Base-by-base conservation (phyloP, 2,888 invertebrate genomes). In the Pyralis farinalis region DNA sequence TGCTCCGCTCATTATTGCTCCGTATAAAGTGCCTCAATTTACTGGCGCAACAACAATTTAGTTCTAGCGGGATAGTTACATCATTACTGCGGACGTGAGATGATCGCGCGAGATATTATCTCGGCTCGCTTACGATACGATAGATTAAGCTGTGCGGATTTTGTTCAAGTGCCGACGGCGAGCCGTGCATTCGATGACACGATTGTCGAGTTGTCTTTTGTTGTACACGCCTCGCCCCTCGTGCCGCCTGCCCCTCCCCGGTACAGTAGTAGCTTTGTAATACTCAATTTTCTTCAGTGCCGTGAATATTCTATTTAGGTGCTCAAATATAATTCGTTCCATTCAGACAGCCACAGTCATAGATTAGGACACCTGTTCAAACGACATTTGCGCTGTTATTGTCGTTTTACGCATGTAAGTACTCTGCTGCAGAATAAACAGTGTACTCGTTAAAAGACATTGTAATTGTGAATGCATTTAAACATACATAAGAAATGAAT, bases 21-120 rank as follows among this genome's bases (percentile, higher is more conserved):
- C 47, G 63, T 57, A 64, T 65, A 64, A 71, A 68, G 63, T 54
- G 60, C 63, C 52, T 67, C 63, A 73, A 75, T 67, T 72, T 62
- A 58, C 53, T 49, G 47, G 57, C 53, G 58, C 55, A 55, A 68
- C 63, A 59, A 63, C 55, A 51, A 58, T 61, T 58, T 57, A 40
- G 55, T 56, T 66, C 58, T 64, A 63, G 62, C 62, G 55, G 59
- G 59, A 51, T 66, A 69, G 65, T 69, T 73, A 64, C 65, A 42
- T 49, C 47, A 48, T 53, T 50, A 50, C 12, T 27, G 42, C 30
- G 49, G 43, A 47, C 53, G 46, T 57, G 66, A 63, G 66, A 69
- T 67, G 62, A 63, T 66, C 59, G 57, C 47, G 46, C 48, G 45
- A 51, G 49, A 53, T 52, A 53, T 62, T 63, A 50, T 64, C 58